Evolutionary conservation across 2,797 vertebrate genomes (phyloP), one percentile per base, ranked within the genome.

Genomic region (Limnodromus scolopaceus): DNA sequence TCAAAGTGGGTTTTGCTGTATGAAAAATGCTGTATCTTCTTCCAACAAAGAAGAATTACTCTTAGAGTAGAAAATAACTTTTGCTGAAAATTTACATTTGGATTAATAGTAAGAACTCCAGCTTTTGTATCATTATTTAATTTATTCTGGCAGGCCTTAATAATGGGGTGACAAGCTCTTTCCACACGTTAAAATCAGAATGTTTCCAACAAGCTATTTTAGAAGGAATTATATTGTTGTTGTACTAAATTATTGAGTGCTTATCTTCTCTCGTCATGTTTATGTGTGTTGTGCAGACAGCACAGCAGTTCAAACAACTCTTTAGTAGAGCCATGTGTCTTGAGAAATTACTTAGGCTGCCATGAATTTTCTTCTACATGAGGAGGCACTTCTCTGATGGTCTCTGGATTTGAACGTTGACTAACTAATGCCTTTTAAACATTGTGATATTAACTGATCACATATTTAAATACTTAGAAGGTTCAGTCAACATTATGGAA

Each of bases 81-180:
- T 94, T 89, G 24, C 53, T 85, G 76, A 75, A 92, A 89, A 87
- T 87, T 85, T 93, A 68, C 72, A 77, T 89, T 68, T 93, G 84
- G 72, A 93, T 94, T 93, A 68, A 74, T 91, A 90, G 55, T 75
- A 81, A 66, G 85, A 81, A 87, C 49, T 72, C 30, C 45, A 85
- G 36, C 32, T 82, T 89, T 89, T 96, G 32, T 94, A 63, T 76
- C 74, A 46, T 95, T 93, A 66, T 91, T 94, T 94, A 77, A 45
- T 96, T 77, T 65, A 78, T 92, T 83, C 79, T 88, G 76, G 45
- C 38, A 84, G 57, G 65, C 61, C 85, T 91, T 91, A 94, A 87
- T 83, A 91, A 87, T 41, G 57, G 72, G 36, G 55, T 87, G 88
- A 75, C 76, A 91, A 36, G 61, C 41, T 89, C 82, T 89, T 96